phyloP scores from a whole-genome alignment of 2,888 invertebrate genomes.

The Syrista parreyssii region DNA sequence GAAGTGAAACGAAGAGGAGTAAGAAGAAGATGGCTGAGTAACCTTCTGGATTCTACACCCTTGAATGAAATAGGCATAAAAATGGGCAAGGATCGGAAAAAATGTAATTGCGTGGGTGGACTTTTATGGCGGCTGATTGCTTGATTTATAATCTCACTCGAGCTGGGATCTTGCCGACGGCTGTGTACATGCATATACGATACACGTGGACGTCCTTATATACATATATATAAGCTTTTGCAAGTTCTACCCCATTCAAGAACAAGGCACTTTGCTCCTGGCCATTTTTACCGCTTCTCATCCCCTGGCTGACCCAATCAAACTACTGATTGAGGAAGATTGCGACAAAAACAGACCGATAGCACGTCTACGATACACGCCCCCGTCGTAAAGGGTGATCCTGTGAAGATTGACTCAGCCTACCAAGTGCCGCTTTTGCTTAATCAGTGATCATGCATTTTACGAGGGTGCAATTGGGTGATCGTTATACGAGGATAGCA shows the following conservation, averaged over 20 bases:
- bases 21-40: constrained; percentile 1
- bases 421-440: constrained; percentile 9
- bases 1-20: constrained; percentile 11
- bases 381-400: constrained; percentile 43
- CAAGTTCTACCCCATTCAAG: constrained; percentile 4
- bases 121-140: constrained; percentile 61
- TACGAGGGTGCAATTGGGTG: constrained; percentile 35
- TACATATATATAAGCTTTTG: background rate
- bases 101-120: constrained; percentile 53
- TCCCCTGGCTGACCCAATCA: constrained; percentile 30
- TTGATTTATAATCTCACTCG: constrained; percentile 54
- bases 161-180: constrained; percentile 8
- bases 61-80: constrained; percentile 28
- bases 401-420: background rate
- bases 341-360: constrained; percentile 28
- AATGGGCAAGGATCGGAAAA: constrained; percentile 30
- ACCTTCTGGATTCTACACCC: constrained; percentile 20
- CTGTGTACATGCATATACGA: background rate
- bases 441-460: constrained; percentile 47
- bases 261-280: constrained; percentile 17
- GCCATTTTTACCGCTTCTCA: background rate
- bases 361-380: constrained; percentile 43
- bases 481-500: constrained; percentile 7
- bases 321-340: constrained; percentile 38
- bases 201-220: constrained; percentile 11